phyloP scores from a whole-genome alignment of 2,797 vertebrate genomes.

The Glossophaga mutica region DNA sequence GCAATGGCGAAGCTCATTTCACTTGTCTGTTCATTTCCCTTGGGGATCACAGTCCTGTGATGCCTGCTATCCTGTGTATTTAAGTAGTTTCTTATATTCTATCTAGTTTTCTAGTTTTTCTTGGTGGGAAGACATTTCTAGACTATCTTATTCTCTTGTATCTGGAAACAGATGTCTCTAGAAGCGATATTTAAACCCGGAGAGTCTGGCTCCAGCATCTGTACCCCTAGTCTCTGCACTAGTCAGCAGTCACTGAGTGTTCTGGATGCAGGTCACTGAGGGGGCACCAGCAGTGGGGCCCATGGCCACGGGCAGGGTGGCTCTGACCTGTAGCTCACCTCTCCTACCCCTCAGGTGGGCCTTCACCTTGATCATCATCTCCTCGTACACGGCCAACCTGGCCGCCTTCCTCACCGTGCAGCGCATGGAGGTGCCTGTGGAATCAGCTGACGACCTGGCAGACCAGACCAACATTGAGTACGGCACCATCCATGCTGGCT shows the following conservation, averaged over 20 bases:
- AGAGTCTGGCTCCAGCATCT: neutral
- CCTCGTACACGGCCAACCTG: conserved; percentile 96
- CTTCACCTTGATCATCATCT: conserved; percentile 97
- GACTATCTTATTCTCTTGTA: neutral
- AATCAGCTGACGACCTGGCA: conserved; percentile 93
- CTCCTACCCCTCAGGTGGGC: conserved; percentile 89
- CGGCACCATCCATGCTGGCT: conserved; percentile 94
- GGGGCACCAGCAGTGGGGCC: neutral
- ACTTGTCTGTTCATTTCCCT: neutral
- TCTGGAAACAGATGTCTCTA: neutral
- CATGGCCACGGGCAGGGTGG: neutral
- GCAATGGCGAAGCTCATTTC: neutral
- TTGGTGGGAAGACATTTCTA: neutral
- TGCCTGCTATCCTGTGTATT: neutral
- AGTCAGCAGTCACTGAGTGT: neutral
- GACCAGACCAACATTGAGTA: conserved; percentile 97
- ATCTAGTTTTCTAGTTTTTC: neutral
- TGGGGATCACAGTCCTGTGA: neutral
- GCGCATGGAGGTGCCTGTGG: conserved; percentile 95
- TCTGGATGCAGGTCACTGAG: neutral
- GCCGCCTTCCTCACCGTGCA: conserved; percentile 96
- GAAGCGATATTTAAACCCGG: neutral
- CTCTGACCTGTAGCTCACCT: conserved; percentile 41
- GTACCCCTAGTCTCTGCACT: neutral
- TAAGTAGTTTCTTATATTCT: neutral